Conservation (phyloP, 2,888 invertebrate species). For the Neoitamus cyanurus region DNA sequence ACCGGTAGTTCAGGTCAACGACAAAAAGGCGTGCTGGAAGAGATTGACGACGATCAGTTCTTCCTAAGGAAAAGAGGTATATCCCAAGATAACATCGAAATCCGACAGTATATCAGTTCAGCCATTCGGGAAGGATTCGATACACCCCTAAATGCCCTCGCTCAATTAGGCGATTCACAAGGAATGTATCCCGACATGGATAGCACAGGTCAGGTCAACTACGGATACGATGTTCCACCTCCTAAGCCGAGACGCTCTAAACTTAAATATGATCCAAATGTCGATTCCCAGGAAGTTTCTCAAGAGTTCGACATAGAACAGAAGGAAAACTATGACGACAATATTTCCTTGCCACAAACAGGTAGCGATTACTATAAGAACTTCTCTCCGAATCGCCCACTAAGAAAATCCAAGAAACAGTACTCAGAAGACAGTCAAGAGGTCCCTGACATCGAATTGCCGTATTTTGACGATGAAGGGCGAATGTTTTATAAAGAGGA, state of each 20-base stretch:
- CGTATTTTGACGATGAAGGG: conserved; percentile 66
- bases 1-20: conserved; percentile 71
- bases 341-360: conserved; percentile 63
- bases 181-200: conserved; percentile 51
- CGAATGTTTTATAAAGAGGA: conserved; percentile 17
- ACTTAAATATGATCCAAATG: conserved; percentile 58
- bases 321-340: conserved; percentile 62
- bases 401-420: conserved; percentile 67
- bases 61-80: conserved; percentile 85
- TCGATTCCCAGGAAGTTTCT: conserved; percentile 59
- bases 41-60: conserved; percentile 89
- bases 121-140: conserved; percentile 84
- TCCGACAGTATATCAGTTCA: conserved; percentile 80
- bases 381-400: conserved; percentile 67
- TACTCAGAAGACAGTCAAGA: conserved; percentile 66
- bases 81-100: conserved; percentile 83
- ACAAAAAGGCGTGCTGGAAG: conserved; percentile 79
- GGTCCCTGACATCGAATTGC: conserved; percentile 61
- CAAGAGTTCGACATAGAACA: conserved; percentile 60
- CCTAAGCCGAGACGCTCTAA: conserved; percentile 62
- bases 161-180: conserved; percentile 69
- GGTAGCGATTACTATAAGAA: conserved; percentile 60
- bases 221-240: conserved; percentile 62
- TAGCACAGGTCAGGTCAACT: conserved; percentile 57
- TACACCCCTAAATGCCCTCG: conserved; percentile 73